Percentiles rank a stretch among this genome's conserved stretches.
Evolutionary conservation across 2,888 invertebrate species (phyloP).

Genomic region (Rhogogaster chlorosoma): DNA sequence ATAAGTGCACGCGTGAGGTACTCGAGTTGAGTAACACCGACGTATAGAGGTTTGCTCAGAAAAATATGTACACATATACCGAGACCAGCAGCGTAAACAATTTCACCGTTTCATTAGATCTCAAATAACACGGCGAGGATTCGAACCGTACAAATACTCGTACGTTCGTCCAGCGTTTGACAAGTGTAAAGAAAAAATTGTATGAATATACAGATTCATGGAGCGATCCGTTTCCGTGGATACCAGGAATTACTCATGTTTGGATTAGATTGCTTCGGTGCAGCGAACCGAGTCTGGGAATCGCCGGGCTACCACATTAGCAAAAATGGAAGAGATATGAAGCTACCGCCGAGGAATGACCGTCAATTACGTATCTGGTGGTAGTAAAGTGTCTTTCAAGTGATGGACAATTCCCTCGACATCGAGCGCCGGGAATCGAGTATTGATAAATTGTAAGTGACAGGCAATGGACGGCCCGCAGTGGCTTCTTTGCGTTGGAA

Average conservation of each 20-base stretch:
- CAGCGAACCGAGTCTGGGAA: not conserved
- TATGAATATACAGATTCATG: not conserved
- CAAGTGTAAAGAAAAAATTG: not conserved
- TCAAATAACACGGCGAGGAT: conserved; percentile 19
- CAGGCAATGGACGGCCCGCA: conserved; percentile 57
- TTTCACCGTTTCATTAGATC: conserved; percentile 34
- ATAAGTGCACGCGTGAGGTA: not conserved
- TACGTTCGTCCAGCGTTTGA: not conserved
- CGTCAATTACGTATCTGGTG: conserved; percentile 15
- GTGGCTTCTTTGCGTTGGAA: conserved; percentile 58
- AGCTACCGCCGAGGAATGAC: not conserved
- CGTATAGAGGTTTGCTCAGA: not conserved
- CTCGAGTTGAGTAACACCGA: conserved; percentile 16
- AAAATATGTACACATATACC: conserved; percentile 10
- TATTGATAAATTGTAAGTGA: conserved; percentile 68
- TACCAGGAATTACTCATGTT: not conserved
- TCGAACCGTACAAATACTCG: not conserved
- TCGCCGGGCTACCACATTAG: too few species aligned
- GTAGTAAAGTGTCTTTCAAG: conserved; percentile 26
- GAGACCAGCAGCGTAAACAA: conserved; percentile 1
- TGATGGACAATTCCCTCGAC: conserved; percentile 17
- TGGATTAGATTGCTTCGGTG: not conserved
- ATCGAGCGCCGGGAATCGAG: conserved; percentile 25
- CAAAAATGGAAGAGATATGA: not conserved
- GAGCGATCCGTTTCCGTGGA: not conserved